Evolutionary conservation across 2,888 invertebrate species (phyloP), one percentile per base, ranked within the genome.

Genomic region (Hermaeophaga mercurialis): DNA sequence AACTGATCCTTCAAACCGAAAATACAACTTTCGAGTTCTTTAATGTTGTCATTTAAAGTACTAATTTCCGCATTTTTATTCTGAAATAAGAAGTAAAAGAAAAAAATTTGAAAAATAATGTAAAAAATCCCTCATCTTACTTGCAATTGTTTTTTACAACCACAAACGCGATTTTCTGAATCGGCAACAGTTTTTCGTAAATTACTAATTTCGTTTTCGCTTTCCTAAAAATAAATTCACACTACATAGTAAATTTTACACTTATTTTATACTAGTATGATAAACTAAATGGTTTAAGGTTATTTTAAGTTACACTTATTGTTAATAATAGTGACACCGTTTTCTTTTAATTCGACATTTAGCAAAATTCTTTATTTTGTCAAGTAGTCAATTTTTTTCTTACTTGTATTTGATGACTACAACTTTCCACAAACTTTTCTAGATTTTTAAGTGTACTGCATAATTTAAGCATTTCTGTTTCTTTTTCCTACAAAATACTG

Each of bases 11-110:
- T 56, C n/a, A 67, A 61, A 3, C 58, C 47, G 33, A 62, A 63
- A 17, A 73, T 48, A 43, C 69, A 61, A 0, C 56, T 41, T 14
- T 68, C 63, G 8, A 71, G 64, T 31, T 61, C 60, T 28, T 50
- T 53, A 24, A 74, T 65, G 2, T 66, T 68, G 24, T 64, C 49
- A 36, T 68, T 66, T 36, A 73, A 58, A 4, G 59, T 55, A 22
- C 52, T 45, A 38, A 71, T 70, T 56, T 71, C 68, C 3, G 62
- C 57, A 46, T 65, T 60, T 49, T 70, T 64, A 39, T 24, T 49
- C 67, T 67, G 38, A 49, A 61, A 62, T 28, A 52, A 31, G 14
- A 24, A 34, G 12, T 33, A 17, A 28, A 12, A 1, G 43, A 36
- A 15, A 18, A 17, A 14, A n/a, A 43, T 41, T 39, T 26, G 9